Base-by-base conservation (phyloP, 2,888 invertebrate genomes). In the Drosophila stalkeri region DNA sequence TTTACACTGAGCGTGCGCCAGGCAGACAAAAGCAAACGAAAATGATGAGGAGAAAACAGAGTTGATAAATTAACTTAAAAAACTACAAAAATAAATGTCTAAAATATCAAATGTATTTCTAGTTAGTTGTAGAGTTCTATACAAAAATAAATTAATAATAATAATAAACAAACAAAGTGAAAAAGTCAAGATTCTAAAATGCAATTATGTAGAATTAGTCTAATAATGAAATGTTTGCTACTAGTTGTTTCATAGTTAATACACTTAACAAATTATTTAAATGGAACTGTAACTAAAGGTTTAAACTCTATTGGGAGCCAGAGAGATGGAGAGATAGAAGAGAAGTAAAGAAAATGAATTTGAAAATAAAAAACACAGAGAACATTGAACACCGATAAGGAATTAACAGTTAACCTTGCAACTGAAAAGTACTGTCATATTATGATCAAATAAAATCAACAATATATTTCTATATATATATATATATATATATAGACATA, bases 321-420 rank as follows among this genome's bases (percentile, higher is more conserved):
- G 20, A 20, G 16, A 54, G 16, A 47, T 14, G 39, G 4, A 14
- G 8, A 18, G 16, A 18, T 11, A n/a, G n/a, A 4, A 16, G 14
- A 23, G 46, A 31, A 37, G 39, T 20, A n/a, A 16, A 37, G 20
- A 57, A 44, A 20, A 57, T 52, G 31, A 49, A 49, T 33, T 49
- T 43, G 49, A 62, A 75, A 52, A 60, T 62, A 72, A 63, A 59
- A 77, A 81, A 64, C 65, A 49, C 67, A 59, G 54, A 72, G 57
- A 85, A 79, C 76, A 62, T 73, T 78, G 81, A 80, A 86, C 87
- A 90, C 87, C 90, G 90, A 90, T 75, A 68, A 77, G 77, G 76
- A 89, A 83, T 83, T 78, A 68, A 78, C 61, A 67, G 64, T 65
- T 72, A 74, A 72, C 72, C 51, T 23, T 39, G 51, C 44, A 72